Conservation (phyloP, 1,140 invertebrate genomes). For the Stratiolaelaps scimitus region DNA sequence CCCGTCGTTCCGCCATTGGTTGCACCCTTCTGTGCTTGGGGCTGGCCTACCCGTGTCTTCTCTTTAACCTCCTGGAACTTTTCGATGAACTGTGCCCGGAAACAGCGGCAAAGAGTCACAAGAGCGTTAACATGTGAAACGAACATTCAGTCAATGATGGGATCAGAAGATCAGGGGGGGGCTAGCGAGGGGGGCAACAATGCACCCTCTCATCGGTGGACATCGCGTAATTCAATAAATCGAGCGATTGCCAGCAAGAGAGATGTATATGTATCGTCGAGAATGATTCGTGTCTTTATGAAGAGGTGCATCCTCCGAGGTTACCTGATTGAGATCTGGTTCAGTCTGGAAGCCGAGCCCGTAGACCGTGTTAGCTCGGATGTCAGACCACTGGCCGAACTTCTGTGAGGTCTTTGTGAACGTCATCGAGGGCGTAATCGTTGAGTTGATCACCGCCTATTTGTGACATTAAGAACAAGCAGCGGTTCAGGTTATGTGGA, state of each 20-base stretch:
- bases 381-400: constrained; percentile 97
- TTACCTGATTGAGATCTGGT: constrained; percentile 76
- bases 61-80: constrained; percentile 98
- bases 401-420: constrained; percentile 98
- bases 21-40: constrained; percentile 34
- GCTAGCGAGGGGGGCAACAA: too few species aligned
- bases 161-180: too few species aligned
- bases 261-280: constrained; percentile 28
- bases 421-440: constrained; percentile 92
- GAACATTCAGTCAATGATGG: too few species aligned
- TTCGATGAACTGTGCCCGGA: constrained; percentile 70
- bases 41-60: constrained; percentile 50
- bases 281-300: neutral
- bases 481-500: too few species aligned
- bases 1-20: constrained; percentile 48
- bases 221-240: too few species aligned
- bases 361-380: constrained; percentile 90
- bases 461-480: too few species aligned
- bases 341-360: constrained; percentile 91
- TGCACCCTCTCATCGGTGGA: too few species aligned
- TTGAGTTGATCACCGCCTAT: constrained; percentile 92
- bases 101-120: too few species aligned
- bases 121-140: too few species aligned
- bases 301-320: constrained; percentile 27
- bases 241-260: too few species aligned